Conservation (phyloP, 2,113 vertebrate species). For the Tragelaphus imberbis region DNA sequence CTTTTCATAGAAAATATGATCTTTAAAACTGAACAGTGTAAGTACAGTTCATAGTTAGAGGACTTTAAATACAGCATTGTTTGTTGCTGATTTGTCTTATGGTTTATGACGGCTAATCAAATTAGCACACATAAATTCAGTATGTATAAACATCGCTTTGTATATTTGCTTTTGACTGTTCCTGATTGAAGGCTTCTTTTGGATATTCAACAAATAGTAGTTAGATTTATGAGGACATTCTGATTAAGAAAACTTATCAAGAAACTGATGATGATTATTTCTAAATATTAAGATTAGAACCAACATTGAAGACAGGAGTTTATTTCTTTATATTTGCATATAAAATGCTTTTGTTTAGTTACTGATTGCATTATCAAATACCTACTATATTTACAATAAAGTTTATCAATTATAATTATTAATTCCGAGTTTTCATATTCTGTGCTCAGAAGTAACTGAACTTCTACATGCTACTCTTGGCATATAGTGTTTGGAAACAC, state of each 20-base stretch:
- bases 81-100: not conserved
- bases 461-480: not conserved
- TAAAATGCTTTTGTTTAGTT: constrained; percentile 57
- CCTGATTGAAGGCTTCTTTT: constrained; percentile 35
- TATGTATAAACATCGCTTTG: not conserved
- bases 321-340: constrained; percentile 56
- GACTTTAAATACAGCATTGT: not conserved
- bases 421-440: not conserved
- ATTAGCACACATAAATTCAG: constrained; percentile 39
- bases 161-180: constrained; percentile 14
- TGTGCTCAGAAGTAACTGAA: not conserved
- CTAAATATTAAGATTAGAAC: constrained; percentile 54
- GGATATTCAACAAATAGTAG: constrained; percentile 45
- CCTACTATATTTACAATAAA: not conserved
- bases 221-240: constrained; percentile 52
- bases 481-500: not conserved
- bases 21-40: not conserved
- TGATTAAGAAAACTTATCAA: constrained; percentile 7
- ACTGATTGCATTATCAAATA: not conserved
- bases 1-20: not conserved
- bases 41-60: not conserved
- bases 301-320: constrained; percentile 47
- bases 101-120: constrained; percentile 19
- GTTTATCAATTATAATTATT: not conserved
- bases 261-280: not conserved